Base-by-base conservation (phyloP, 2,113 vertebrate species). In the Zootoca vivipara region DNA sequence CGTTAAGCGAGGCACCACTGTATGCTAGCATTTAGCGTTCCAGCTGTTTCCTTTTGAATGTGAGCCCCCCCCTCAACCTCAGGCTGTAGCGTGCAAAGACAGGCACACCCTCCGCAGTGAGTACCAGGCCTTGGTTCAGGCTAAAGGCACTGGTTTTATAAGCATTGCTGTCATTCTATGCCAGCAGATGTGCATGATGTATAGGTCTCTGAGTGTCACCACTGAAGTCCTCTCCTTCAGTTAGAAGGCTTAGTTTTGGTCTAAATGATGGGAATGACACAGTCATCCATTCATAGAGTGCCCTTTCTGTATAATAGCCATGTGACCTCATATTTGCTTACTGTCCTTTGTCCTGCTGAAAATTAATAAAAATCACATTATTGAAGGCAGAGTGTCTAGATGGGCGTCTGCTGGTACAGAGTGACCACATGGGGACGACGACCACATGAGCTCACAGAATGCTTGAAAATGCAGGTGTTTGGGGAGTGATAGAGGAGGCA, bases 291-390 rank as follows among this genome's bases (percentile, higher is more conserved):
- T 88, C 81, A 46, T 69, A 86, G 30, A 56, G 35, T 89, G 92
- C 65, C 65, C 85, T 74, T 84, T 64, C 42, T 92, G 89, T 88
- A 56, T 83, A 92, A 38, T 85, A 90, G 91, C 94, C 90, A 75
- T 88, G 22, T 88, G 89, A 78, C 78, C 46, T 87, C 62, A 33
- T 83, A 77, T 89, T 74, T 78, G 84, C 79, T 90, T 78, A 87
- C 85, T 78, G 35, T 79, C 83, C 88, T 90, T 93, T 93, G 88
- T 95, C 87, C 38, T 85, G 38, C 4, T 90, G 85, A 91, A 92
- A 92, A 93, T 30, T 90, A 92, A 91, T 93, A 91, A 94, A 52
- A 90, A 90, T 35, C 28, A 87, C 91, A 82, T 92, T 94, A 77
- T 69, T 67, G 13, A 40, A n/a, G 8, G 4, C 20, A 24, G 22